Evolutionary conservation across 2,888 invertebrate species (phyloP), one percentile per base, ranked within the genome.

Genomic region (Limnephilus auricula): DNA sequence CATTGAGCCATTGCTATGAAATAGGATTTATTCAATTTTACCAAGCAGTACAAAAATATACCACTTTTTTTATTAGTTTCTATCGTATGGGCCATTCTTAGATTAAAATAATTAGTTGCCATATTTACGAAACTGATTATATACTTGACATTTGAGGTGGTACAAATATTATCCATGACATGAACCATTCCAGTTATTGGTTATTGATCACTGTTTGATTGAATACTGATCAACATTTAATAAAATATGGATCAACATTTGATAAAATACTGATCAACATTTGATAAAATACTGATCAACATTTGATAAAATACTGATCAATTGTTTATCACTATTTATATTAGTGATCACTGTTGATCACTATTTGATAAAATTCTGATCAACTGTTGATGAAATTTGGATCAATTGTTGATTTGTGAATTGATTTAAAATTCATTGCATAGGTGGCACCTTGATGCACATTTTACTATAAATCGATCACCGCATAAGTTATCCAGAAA

Each of bases 31-130:
- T 85, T 82, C 85, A 40, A 30, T 45, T 65, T 88, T 65, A 88
- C 87, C 87, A 65, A 79, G 32, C 78, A 88, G 87, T 88, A 88
- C 79, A 88, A 88, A 88, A 34, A 37, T 88, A 79, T 88, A 88
- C 65, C 87, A 34, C 31, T 18, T 32, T 65, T 86, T 65, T 88
- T 40, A 45, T 88, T 88, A 65, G 40, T 85, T 34, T 65, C 25
- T 85, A 85, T 25, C 31, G 78, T 65, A 86, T 45, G 82, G 82
- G 82, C 82, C 82, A 82, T 82, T 82, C 6, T 65, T 82, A 40
- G 85, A 25, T 32, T 40, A 88, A 88, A 88, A 37, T 88, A 88
- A 88, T 88, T 25, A 34, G 87, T 88, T 88, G 87, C 87, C 87
- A 88, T 88, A 88, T 78, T 88, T 78, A 79, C 79, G 34, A 88